Evolutionary conservation across 2,888 invertebrate species (phyloP).

Genomic region (Leptopilina drosophilae): DNA sequence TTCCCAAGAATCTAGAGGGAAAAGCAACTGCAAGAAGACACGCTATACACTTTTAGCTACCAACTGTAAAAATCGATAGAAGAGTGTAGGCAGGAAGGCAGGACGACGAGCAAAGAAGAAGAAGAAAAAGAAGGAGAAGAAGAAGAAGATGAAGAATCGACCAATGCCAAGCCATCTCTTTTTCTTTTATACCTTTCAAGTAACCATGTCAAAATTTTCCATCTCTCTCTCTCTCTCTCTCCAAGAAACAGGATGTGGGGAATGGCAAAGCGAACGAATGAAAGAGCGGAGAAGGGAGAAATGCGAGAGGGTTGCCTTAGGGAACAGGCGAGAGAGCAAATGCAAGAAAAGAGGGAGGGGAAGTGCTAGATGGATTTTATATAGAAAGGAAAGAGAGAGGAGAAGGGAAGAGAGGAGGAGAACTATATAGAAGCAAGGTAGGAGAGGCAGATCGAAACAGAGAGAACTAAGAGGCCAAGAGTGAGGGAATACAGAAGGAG

Average conservation of each 20-base stretch:
- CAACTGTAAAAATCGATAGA: conserved; percentile 58
- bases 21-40: conserved; percentile 40
- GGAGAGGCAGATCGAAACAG: conserved; percentile 60
- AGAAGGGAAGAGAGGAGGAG: conserved; percentile 46
- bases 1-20: conserved; percentile 24
- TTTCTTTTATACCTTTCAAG: conserved; percentile 46
- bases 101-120: conserved; percentile 24
- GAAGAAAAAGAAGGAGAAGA: no score
- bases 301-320: conserved; percentile 56
- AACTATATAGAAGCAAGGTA: conserved; percentile 50
- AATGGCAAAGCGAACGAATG: conserved; percentile 57
- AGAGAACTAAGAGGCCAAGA: conserved; percentile 51
- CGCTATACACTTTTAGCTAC: conserved; percentile 43
- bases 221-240: conserved; percentile 45
- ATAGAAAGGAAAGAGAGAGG: conserved; percentile 34
- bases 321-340: conserved; percentile 47
- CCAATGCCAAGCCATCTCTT: conserved; percentile 41
- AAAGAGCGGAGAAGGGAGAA: conserved; percentile 56
- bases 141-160: conserved; percentile 54
- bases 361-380: conserved; percentile 47
- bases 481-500: conserved; percentile 50
- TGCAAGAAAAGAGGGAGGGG: conserved; percentile 46
- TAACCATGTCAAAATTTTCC: conserved; percentile 49
- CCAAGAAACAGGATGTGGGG: conserved; percentile 64
- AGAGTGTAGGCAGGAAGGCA: conserved; percentile 51